These are phyloP conservation scores for Manis crassicaudata DNA, from an alignment of 2,797 vertebrate species.

Conservation along the genomic window DNA sequence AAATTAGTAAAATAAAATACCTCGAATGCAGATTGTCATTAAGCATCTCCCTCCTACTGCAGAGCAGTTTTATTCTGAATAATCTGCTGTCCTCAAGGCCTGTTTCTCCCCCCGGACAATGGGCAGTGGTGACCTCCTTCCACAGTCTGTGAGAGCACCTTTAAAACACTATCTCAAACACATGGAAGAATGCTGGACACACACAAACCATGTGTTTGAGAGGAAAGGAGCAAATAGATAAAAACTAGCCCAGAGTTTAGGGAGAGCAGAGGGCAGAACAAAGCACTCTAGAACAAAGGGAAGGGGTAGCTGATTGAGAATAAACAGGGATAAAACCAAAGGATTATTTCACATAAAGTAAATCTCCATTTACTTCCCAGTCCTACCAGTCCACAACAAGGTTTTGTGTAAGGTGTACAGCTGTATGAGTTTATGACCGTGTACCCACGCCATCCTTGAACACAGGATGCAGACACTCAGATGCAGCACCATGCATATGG, in stretches of 20 bases:
- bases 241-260: neutral
- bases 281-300: neutral
- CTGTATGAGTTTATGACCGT: neutral
- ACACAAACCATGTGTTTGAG: slow-evolving; percentile 26
- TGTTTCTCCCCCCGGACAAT: slow-evolving; percentile 6
- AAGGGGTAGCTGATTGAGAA: slow-evolving; percentile 33
- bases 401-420: neutral
- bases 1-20: slow-evolving; percentile 24
- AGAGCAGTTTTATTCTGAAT: slow-evolving; percentile 29
- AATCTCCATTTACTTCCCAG: slow-evolving; percentile 16
- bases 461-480: neutral
- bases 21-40: neutral
- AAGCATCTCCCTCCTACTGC: neutral
- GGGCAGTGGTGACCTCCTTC: neutral
- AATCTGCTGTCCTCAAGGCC: neutral
- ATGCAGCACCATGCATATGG: neutral
- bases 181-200: neutral
- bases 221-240: slow-evolving; percentile 5
- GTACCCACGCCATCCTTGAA: neutral
- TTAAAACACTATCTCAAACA: slow-evolving; percentile 38
- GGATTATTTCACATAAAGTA: slow-evolving; percentile 26
- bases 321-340: slow-evolving; percentile 46
- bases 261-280: slow-evolving; percentile 6
- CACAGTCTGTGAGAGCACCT: neutral
- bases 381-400: neutral